Evolutionary conservation across 2,113 vertebrate genomes (phyloP), one percentile per base, ranked within the genome.

Genomic region (Pica pica): DNA sequence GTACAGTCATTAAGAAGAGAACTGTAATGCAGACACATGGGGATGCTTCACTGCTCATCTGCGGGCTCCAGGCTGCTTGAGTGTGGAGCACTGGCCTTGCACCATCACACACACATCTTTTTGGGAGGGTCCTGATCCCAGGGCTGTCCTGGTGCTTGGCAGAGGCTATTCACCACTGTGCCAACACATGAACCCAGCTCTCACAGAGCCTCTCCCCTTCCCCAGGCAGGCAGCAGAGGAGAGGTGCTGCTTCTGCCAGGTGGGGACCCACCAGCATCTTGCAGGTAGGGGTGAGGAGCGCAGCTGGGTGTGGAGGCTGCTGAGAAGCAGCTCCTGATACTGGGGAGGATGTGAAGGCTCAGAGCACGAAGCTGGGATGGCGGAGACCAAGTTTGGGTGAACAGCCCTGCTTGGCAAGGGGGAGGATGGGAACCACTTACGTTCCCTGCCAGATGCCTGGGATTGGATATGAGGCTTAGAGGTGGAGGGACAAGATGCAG

Each of bases 81-180:
- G 42, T 0, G 0, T 13, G 16, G 31, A 35, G 4, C 5, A 0
- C 47, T 67, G 64, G 23, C 63, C 50, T 87, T 60, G 35, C 12
- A 33, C 44, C 16, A 19, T 69, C 63, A 37, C 67, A 22, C 65
- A 22, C 26, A 22, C 0, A 0, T 15, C 12, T 42, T 74, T 12
- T 44, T 60, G 35, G 65, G n/a, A 68, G 42, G 44, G 18, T 71
- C 37, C 1, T 13, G 22, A 7, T 20, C 30, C 74, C 3, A 77
- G 75, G 41, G 53, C 70, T 79, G 14, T 31, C 33, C 53, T 49
- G 26, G 13, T 53, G 22, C 24, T 63, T 46, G 70, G 64, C 69
- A 83, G 64, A 83, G 47, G 14, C 37, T 26, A 6, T 76, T 84
- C 59, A 33, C 56, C 0, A 0, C 60, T 68, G 39, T 87, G 61